A percentile compares a stretch with the other conserved stretches of the same genome.
Conservation (phyloP, 2,797 vertebrate species). For the Gila robusta region DNA sequence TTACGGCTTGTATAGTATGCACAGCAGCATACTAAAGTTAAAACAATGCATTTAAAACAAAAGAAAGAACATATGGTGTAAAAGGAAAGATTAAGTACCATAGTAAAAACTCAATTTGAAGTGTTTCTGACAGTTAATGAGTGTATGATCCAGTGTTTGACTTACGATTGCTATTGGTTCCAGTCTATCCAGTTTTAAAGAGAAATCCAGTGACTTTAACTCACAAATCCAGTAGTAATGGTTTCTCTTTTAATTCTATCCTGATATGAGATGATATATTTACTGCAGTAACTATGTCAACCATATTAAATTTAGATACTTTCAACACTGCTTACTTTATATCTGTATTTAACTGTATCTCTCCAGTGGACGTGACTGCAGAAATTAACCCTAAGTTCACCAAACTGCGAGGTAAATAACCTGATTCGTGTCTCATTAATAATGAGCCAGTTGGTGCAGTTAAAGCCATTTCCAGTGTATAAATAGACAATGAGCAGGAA, state of each 20-base stretch:
- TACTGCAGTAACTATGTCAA: constrained; percentile 2
- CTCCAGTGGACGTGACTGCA: constrained; percentile 2
- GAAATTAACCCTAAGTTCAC: not conserved
- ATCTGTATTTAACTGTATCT: too few relatives aligned
- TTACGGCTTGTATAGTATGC: constrained; percentile 12
- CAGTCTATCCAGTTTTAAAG: constrained; percentile 75
- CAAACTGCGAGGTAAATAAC: constrained; percentile 15
- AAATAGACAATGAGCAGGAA: not conserved
- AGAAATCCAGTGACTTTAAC: constrained; percentile 67
- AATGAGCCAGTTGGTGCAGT: constrained; percentile 17
- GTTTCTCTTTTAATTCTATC: constrained; percentile 36
- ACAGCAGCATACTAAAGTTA: too few relatives aligned
- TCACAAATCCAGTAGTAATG: constrained; percentile 58
- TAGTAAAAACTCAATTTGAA: constrained; percentile 21
- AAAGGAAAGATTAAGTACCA: not conserved
- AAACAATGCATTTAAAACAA: not conserved
- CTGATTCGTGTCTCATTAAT: not conserved
- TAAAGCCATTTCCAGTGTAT: constrained; percentile 43
- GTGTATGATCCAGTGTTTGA: constrained; percentile 49
- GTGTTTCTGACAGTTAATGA: constrained; percentile 14
- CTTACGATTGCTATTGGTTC: constrained; percentile 42
- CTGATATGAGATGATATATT: constrained; percentile 13
- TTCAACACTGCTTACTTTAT: not conserved
- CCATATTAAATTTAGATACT: not conserved
- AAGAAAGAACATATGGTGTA: not conserved